Conservation (phyloP, 2,113 vertebrate genomes). For the Bujurquina vittata region DNA sequence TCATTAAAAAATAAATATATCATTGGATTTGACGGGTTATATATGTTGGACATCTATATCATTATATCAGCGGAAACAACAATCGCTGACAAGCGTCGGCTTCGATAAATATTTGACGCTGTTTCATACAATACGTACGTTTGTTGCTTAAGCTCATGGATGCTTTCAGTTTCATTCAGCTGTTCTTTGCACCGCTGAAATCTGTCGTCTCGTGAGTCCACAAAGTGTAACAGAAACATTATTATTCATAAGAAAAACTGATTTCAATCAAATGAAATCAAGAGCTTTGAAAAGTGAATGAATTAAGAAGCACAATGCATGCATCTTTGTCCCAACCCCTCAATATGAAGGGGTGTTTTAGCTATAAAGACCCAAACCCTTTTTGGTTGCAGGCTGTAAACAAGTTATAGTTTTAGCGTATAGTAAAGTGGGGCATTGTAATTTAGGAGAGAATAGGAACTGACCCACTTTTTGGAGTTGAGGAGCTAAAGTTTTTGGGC, state of each 20-base stretch:
- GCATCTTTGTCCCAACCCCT: no score
- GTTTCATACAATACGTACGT: background rate
- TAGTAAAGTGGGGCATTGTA: background rate
- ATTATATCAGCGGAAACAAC: background rate
- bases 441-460: background rate
- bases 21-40: constrained; percentile 3
- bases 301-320: background rate
- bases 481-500: background rate
- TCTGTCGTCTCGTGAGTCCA: background rate
- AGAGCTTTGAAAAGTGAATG: no score
- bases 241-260: no score
- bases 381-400: background rate
- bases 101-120: background rate
- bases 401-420: background rate
- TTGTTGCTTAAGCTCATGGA: background rate
- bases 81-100: background rate
- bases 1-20: constrained; percentile 7
- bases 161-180: background rate
- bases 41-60: background rate
- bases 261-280: no score
- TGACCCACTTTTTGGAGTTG: background rate
- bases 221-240: no score
- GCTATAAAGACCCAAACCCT: no score
- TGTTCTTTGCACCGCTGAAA: background rate
- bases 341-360: no score